phyloP scores from a whole-genome alignment of 2,797 vertebrate genomes.

The Dromococcyx pavoninus region DNA sequence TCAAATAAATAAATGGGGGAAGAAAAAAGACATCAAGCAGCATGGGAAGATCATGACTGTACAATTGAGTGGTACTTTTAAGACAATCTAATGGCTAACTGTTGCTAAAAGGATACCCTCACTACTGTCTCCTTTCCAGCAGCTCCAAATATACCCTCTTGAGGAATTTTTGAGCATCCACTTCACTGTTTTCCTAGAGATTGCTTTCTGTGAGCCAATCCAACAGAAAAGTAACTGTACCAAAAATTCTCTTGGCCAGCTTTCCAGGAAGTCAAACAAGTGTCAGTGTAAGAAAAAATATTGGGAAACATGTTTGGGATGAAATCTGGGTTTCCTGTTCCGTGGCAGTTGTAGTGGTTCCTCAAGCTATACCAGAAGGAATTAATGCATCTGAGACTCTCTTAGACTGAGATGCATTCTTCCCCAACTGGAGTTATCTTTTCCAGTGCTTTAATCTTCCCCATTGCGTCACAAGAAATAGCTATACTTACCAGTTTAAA shows the following conservation, averaged over 20 bases:
- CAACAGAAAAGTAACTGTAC: not conserved
- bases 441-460: not conserved
- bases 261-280: not conserved
- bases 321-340: not conserved
- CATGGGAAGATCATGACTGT: accelerated
- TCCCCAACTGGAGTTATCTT: not conserved
- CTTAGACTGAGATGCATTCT: not conserved
- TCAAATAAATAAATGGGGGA: not conserved
- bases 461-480: not conserved
- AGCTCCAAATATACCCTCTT: not conserved
- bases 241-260: not conserved
- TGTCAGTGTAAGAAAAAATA: not conserved
- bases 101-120: not conserved
- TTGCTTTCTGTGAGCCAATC: not conserved
- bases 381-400: not conserved
- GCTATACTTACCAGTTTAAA: not conserved
- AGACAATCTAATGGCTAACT: not conserved
- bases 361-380: not conserved
- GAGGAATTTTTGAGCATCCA: not conserved
- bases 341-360: not conserved
- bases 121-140: not conserved
- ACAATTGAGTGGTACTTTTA: not conserved
- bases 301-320: not conserved
- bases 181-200: not conserved
- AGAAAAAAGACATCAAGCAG: not conserved